Evolutionary conservation across 2,888 invertebrate genomes (phyloP), one percentile per base, ranked within the genome.

Genomic region (Orthosia incerta): DNA sequence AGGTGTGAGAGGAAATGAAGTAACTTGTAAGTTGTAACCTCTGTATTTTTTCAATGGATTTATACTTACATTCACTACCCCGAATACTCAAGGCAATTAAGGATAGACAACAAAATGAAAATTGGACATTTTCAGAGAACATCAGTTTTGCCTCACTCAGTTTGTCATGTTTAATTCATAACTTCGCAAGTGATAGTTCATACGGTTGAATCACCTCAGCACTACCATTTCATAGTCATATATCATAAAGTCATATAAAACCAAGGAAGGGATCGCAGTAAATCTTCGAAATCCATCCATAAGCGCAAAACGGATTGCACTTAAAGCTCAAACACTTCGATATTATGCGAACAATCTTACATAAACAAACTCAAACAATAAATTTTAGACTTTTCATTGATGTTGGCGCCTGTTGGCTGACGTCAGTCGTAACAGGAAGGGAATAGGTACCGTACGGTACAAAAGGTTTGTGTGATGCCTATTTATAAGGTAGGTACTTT

Each of bases 201-300:
- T 70, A 69, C 69, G 76, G 85, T 86, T 91, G 90, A 89, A 87
- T 88, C 89, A 90, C 88, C 86, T 89, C 87, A 83, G 88, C 79
- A 85, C 82, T 84, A 82, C 87, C 76, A 72, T 87, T 88, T 90
- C 88, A 88, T 88, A 91, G 84, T 80, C 89, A 87, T 89, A 89
- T 88, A 92, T 90, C 88, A 90, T 88, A 86, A 86, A 86, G 84
- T 87, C 88, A 92, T 91, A 91, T 90, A 89, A 92, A 92, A 93
- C 88, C 85, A 86, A 89, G 92, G 91, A 94, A 93, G 92, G 89
- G 88, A 91, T 89, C 88, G 89, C 91, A 85, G 93, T 94, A 94
- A 93, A 94, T 93, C 91, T 91, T 89, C 89, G 88, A 90, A 89
- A 93, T 89, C 91, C 87, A 91, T 91, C 92, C 87, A 89, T 91